phyloP scores from a whole-genome alignment of 2,888 invertebrate species.

The Calliphora vomitoria region DNA sequence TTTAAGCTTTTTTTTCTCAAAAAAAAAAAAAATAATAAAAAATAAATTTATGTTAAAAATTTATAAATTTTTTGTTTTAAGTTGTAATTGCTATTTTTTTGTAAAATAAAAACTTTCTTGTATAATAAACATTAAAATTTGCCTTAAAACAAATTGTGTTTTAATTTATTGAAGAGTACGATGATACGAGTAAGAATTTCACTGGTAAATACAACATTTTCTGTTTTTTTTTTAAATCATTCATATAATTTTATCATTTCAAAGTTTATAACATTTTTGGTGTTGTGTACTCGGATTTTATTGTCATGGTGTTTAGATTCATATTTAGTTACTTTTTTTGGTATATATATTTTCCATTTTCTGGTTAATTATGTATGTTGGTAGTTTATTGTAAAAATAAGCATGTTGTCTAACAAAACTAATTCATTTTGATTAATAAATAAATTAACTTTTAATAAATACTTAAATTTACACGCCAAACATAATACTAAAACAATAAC shows the following conservation, averaged over 20 bases:
- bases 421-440: neutral
- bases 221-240: constrained; percentile 28
- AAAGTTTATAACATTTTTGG: constrained; percentile 51
- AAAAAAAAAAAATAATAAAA: neutral
- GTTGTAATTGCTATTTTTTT: constrained; percentile 37
- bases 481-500: neutral
- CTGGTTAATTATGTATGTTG: constrained; percentile 76
- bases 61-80: constrained; percentile 69
- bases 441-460: neutral
- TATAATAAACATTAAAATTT: constrained; percentile 55
- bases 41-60: neutral
- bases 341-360: constrained; percentile 80
- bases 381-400: constrained; percentile 45
- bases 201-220: constrained; percentile 60
- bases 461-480: neutral
- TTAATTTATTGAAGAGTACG: constrained; percentile 74
- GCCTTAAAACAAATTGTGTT: constrained; percentile 76
- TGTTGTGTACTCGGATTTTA: constrained; percentile 55
- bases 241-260: constrained; percentile 3
- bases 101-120: constrained; percentile 61
- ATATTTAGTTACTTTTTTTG: constrained; percentile 13
- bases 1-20: neutral
- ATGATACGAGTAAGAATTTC: constrained; percentile 45
- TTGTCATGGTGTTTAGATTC: constrained; percentile 47
- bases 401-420: constrained; percentile 53